Evolutionary conservation across 92 coral and sea anemone genomes (phyloP).

Genomic region (Parazoanthus swiftii): DNA sequence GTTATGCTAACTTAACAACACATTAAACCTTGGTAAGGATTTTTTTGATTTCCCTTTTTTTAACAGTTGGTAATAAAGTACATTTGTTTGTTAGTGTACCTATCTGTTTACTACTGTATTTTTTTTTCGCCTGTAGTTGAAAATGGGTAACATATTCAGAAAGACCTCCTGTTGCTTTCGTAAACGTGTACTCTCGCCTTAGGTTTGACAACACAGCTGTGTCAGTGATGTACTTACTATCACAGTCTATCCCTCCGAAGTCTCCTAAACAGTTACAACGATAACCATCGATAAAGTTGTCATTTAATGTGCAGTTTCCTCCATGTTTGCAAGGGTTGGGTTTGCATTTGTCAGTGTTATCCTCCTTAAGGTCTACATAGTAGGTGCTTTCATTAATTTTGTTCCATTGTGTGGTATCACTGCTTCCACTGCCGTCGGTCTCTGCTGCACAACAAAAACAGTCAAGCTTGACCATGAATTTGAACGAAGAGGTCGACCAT

Average conservation of each 20-base stretch:
- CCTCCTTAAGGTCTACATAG: constrained; percentile 21
- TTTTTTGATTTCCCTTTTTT: too few species aligned
- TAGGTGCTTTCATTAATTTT: not conserved
- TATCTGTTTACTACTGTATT: too few species aligned
- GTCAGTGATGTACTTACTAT: constrained; percentile 49
- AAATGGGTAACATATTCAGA: too few species aligned
- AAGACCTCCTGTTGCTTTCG: too few species aligned
- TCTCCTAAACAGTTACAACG: constrained; percentile 77
- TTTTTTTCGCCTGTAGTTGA: too few species aligned
- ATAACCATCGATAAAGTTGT: constrained; percentile 79
- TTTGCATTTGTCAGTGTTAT: not conserved
- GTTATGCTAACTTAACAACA: too few species aligned
- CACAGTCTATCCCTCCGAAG: constrained; percentile 86
- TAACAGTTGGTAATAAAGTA: too few species aligned
- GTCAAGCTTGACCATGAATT: not conserved
- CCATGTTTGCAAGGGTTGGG: constrained; percentile 77
- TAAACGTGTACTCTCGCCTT: not conserved
- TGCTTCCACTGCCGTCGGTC: not conserved
- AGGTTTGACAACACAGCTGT: not conserved
- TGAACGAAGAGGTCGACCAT: not conserved
- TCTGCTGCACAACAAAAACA: not conserved
- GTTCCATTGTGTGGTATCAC: not conserved
- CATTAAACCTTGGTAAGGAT: too few species aligned
- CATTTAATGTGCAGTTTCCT: constrained; percentile 70
- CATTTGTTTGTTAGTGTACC: too few species aligned